These are phyloP conservation scores for Atrichornis clamosus DNA, from an alignment of 2,113 vertebrate species.

Conservation along the genomic window DNA sequence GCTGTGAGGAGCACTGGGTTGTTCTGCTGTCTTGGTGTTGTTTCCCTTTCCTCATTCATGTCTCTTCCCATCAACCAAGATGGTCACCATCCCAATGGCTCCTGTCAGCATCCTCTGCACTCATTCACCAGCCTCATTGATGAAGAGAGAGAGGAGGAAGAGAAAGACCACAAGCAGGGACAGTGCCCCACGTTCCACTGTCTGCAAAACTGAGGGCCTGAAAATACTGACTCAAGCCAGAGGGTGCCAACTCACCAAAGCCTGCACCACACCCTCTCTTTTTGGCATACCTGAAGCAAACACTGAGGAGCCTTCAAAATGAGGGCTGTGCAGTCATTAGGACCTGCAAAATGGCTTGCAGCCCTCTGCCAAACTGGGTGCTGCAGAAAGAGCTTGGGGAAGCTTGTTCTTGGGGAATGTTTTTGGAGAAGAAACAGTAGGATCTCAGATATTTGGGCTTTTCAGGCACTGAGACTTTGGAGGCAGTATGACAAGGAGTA, in stretches of 20 bases:
- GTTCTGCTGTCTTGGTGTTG: background rate
- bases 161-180: background rate
- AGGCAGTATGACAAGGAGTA: background rate
- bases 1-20: background rate
- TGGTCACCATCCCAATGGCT: background rate
- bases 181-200: background rate
- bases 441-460: background rate
- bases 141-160: background rate
- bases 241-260: background rate
- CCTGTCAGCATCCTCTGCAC: background rate
- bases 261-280: constrained; percentile 8
- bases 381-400: background rate
- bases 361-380: background rate
- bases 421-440: background rate
- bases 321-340: background rate
- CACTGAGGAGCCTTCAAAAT: constrained; percentile 22
- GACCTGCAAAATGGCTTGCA: constrained; percentile 26
- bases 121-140: background rate
- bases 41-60: background rate
- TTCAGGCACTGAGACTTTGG: background rate
- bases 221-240: constrained; percentile 52
- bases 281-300: constrained; percentile 30
- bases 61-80: background rate
- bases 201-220: constrained; percentile 30
- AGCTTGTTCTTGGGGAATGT: background rate